phyloP scores from a whole-genome alignment of 2,113 vertebrate genomes.

The Pteruthius melanotis region DNA sequence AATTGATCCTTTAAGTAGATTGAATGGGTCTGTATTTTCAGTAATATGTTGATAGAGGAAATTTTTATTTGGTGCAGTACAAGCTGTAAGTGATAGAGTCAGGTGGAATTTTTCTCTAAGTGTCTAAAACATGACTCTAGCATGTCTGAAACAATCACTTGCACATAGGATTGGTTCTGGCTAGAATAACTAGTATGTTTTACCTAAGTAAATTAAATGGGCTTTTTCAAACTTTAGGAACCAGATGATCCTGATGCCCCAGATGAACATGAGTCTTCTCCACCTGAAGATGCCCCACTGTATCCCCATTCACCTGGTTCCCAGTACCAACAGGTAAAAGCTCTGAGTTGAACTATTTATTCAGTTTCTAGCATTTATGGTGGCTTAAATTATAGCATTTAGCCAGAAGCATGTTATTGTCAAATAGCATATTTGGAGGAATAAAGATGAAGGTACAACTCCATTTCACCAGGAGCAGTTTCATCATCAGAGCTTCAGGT shows the following conservation, averaged over 20 bases:
- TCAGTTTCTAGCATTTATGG: background rate
- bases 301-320: constrained; percentile 96
- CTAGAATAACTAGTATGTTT: background rate
- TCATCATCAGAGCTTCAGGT: background rate
- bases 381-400: background rate
- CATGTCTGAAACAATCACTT: background rate
- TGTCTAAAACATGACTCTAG: background rate
- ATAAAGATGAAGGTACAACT: background rate
- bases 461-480: background rate
- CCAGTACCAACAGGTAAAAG: constrained; percentile 92
- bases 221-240: constrained; percentile 77
- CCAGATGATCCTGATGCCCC: constrained; percentile 97
- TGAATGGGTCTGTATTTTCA: background rate
- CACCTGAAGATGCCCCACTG: constrained; percentile 94
- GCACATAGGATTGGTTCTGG: background rate
- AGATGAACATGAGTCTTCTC: constrained; percentile 96
- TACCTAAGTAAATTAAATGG: background rate
- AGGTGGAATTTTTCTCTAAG: background rate
- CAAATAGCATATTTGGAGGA: background rate
- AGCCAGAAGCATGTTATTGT: background rate
- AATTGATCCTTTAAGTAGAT: background rate
- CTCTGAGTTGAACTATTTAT: background rate
- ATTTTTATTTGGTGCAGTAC: background rate
- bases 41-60: accelerated
- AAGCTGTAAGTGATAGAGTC: background rate